Conservation (phyloP, 2,113 vertebrate species). For the Chloropsis hardwickii region DNA sequence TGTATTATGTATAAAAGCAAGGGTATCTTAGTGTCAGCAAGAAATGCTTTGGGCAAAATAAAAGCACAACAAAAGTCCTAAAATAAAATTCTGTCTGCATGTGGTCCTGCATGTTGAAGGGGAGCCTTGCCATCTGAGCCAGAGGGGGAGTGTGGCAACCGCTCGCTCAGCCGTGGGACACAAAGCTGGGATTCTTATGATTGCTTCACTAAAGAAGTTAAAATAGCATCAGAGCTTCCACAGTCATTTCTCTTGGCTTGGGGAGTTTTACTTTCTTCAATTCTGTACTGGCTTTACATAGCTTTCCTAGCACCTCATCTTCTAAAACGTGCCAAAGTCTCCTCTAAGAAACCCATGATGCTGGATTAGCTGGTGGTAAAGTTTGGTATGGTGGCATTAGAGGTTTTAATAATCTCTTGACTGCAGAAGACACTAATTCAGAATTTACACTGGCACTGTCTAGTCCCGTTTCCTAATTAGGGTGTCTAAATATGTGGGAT, state of each 20-base stretch:
- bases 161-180: accelerated
- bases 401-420: background rate
- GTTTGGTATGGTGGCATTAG: background rate
- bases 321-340: background rate
- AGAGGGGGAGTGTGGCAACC: background rate
- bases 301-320: background rate
- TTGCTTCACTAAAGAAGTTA: background rate
- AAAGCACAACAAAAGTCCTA: background rate
- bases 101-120: background rate
- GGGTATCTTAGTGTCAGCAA: background rate
- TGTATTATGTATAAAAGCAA: background rate
- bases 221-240: background rate
- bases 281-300: background rate
- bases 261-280: background rate
- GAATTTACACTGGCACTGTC: background rate
- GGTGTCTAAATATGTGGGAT: background rate
- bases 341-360: background rate
- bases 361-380: background rate
- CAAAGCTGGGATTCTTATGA: background rate
- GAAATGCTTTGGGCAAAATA: background rate
- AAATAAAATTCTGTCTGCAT: background rate
- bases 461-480: conserved; percentile 14
- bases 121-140: background rate
- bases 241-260: background rate
- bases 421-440: background rate